These are phyloP conservation scores for Puma concolor DNA, from an alignment of 2,113 vertebrate species.

Conservation along the genomic window DNA sequence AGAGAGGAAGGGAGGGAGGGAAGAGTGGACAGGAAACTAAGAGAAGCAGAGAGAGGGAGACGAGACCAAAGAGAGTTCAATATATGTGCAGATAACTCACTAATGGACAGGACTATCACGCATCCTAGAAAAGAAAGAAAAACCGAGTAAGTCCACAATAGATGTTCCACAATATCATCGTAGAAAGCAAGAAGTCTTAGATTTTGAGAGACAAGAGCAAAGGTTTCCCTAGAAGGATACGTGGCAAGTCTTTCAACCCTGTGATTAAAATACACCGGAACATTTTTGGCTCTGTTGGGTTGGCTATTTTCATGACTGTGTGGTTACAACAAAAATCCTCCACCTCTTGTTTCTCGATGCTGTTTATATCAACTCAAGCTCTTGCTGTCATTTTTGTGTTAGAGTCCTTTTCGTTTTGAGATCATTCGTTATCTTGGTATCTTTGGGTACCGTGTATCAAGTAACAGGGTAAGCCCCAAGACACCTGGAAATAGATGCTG, in stretches of 20 bases:
- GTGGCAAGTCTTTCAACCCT: neutral
- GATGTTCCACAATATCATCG: neutral
- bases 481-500: neutral
- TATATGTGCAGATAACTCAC: neutral
- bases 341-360: neutral
- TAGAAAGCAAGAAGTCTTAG: neutral
- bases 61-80: neutral
- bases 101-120: neutral
- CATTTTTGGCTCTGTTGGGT: neutral
- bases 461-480: neutral
- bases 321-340: slow-evolving; percentile 63
- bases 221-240: neutral
- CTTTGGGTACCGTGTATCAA: neutral
- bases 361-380: neutral
- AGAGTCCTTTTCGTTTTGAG: neutral
- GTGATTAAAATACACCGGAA: slow-evolving; percentile 31
- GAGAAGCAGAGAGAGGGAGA: neutral
- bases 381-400: neutral
- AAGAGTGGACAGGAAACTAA: neutral
- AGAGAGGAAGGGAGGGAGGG: neutral
- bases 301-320: slow-evolving; percentile 42
- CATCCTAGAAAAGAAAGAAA: neutral
- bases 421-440: neutral
- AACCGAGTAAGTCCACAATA: neutral
- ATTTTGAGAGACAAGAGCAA: neutral